Base-by-base conservation (phyloP, 2,113 vertebrate genomes). In the Onychorhynchus coronatus region DNA sequence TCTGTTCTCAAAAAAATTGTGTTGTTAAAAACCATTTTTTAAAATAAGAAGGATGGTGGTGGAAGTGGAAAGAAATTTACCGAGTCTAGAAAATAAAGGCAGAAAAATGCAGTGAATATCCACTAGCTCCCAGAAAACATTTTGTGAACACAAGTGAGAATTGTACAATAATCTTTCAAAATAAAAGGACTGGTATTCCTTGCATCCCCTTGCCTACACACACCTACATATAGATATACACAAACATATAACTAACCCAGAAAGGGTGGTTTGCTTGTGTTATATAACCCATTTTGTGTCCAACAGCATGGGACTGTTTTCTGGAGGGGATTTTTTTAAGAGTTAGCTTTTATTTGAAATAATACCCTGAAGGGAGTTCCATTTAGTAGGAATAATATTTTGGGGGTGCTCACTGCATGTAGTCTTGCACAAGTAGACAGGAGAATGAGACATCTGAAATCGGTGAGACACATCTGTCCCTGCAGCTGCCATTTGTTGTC, bases 171-270 rank as follows among this genome's bases (percentile, higher is more conserved):
- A 91, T 74, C 19, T 89, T 93, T 94, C 66, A 58, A 93, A 93
- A 81, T 81, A 62, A 88, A 88, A 90, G 19, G 76, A 24, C 30
- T 94, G 91, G 82, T 23, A 82, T 90, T 90, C 95, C 82, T 92
- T 66, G 53, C 88, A 66, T 66, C 25, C 62, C 66, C 47, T 88
- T 90, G 90, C 92, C 94, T 66, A 93, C 92, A 59, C 79, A 95
- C 79, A 71, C 76, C 92, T 80, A 93, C 72, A 1, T 49, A 41
- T 25, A 65, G 71, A 70, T 79, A 85, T 9, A 61, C 78, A 88
- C 79, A 93, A 74, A 55, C 28, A 58, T 49, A 3, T 4, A 70
- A 33, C 28, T 44, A 8, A 79, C 78, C 58, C 91, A 90, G 79
- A 46, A 50, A 19, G 50, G 16, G 68, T 27, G 53, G 31, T 88